phyloP scores from a whole-genome alignment of 2,113 vertebrate species.

The Megalops atlanticus region DNA sequence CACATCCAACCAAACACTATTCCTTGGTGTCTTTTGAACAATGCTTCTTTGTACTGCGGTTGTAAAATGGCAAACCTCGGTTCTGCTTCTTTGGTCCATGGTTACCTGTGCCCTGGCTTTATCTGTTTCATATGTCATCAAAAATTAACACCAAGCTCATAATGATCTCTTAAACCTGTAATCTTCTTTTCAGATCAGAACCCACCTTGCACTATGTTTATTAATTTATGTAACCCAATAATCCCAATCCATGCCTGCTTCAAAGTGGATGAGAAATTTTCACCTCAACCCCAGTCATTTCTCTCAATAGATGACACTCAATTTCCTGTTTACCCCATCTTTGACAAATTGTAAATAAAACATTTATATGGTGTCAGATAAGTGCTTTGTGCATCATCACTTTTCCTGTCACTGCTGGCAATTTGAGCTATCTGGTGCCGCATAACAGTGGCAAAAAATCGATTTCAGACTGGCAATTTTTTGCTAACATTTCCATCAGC shows the following conservation, averaged over 20 bases:
- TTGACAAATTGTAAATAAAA: background rate
- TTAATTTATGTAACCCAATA: background rate
- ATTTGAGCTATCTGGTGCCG: background rate
- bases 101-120: background rate
- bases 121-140: background rate
- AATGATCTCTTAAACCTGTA: background rate
- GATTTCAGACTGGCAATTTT: background rate
- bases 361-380: background rate
- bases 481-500: background rate
- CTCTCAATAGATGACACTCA: background rate
- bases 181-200: background rate
- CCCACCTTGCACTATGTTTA: background rate
- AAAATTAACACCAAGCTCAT: background rate
- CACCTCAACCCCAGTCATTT: background rate
- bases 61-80: background rate
- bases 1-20: background rate
- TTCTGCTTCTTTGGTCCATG: no score
- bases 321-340: background rate
- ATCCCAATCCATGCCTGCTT: background rate
- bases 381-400: background rate
- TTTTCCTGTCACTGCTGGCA: background rate
- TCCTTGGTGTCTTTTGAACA: background rate
- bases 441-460: background rate
- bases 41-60: background rate
- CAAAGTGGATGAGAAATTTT: background rate